These are phyloP conservation scores for Mionectes macconnelli DNA, from an alignment of 2,113 vertebrate species.

Conservation along the genomic window DNA sequence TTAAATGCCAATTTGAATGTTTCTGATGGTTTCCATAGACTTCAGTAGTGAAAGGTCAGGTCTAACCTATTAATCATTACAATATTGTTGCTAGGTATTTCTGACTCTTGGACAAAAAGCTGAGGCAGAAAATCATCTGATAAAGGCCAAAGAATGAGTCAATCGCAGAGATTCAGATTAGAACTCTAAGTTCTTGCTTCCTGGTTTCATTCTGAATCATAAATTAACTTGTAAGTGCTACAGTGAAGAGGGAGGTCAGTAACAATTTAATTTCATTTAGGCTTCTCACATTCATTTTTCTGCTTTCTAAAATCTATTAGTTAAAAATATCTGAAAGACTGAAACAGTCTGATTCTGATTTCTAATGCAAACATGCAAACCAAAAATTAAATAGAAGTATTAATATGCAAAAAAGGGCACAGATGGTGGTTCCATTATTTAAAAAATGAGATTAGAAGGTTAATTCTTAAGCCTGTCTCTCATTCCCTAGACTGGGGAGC, in stretches of 20 bases:
- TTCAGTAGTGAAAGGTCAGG: not conserved
- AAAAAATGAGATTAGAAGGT: not conserved
- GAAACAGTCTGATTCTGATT: not conserved
- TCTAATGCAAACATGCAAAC: not conserved
- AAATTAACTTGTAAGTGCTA: not conserved
- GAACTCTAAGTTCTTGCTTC: slow-evolving; percentile 24
- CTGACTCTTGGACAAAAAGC: not conserved
- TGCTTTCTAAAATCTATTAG: not conserved
- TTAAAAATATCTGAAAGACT: not conserved
- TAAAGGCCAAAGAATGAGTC: slow-evolving; percentile 40
- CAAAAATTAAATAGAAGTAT: not conserved
- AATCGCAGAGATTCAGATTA: not conserved
- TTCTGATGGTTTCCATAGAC: not conserved
- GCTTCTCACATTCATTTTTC: not conserved
- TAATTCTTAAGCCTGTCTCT: not conserved
- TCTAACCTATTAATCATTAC: not conserved
- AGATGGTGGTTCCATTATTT: not conserved
- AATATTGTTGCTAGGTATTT: not conserved
- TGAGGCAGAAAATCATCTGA: not conserved
- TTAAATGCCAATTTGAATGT: not conserved
- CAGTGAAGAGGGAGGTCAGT: not conserved
- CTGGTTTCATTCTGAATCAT: slow-evolving; percentile 1
- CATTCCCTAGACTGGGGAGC: not conserved
- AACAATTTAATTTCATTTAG: not conserved
- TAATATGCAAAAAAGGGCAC: not conserved